A percentile compares a stretch with the other conserved stretches of the same genome.
These are phyloP conservation scores for Perizoma flavofasciatum DNA, from an alignment of 2,888 invertebrate genomes.

Conservation along the genomic window DNA sequence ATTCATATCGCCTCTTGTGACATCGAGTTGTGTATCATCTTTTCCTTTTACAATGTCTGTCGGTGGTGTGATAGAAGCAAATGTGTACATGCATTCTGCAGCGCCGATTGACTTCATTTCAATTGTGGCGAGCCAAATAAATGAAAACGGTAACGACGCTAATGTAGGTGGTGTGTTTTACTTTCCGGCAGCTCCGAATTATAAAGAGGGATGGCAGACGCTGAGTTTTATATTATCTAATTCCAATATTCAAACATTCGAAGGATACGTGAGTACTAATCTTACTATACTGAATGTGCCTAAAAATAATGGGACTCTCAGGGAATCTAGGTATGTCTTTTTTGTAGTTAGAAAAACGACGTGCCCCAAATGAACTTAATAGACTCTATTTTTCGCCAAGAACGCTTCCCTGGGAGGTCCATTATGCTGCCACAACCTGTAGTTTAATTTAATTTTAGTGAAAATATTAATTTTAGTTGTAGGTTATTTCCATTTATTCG, in stretches of 20 bases:
- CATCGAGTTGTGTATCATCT: constrained; percentile 44
- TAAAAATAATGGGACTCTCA: too few species aligned
- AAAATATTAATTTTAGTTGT: too few species aligned
- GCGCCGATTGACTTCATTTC: constrained; percentile 44
- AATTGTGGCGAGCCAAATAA: constrained; percentile 46
- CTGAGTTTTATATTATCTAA: constrained; percentile 34
- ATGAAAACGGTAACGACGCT: constrained; percentile 27
- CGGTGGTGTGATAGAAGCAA: constrained; percentile 53
- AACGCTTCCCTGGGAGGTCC: too few species aligned
- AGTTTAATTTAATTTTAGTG: too few species aligned
- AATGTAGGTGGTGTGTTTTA: constrained; percentile 26
- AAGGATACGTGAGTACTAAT: constrained; percentile 55
- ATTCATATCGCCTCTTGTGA: constrained; percentile 44
- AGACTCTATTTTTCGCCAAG: too few species aligned
- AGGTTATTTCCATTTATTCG: too few species aligned
- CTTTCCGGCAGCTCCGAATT: constrained; percentile 4
- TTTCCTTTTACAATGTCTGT: constrained; percentile 46
- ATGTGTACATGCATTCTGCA: constrained; percentile 48
- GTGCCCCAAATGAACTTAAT: too few species aligned
- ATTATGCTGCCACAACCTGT: too few species aligned
- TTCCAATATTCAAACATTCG: constrained; percentile 31
- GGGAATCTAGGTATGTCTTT: too few species aligned
- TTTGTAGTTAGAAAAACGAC: too few species aligned
- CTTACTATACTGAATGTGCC: too few species aligned
- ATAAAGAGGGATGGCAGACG: constrained; percentile 44